These are phyloP conservation scores for Cenopis cana DNA, from an alignment of 2,888 invertebrate genomes.

Conservation along the genomic window DNA sequence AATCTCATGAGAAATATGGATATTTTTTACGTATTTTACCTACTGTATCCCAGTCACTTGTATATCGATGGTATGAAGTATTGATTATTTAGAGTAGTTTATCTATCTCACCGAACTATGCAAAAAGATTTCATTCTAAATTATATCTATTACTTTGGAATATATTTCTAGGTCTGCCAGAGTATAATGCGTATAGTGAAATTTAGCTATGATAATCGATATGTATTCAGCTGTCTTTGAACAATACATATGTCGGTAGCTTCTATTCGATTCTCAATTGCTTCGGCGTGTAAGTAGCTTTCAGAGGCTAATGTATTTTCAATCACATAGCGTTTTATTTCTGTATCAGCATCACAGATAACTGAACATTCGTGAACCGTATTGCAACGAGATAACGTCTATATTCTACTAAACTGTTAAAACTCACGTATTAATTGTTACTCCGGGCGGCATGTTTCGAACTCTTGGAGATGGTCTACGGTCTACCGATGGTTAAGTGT, in stretches of 20 bases:
- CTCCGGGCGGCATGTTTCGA: no score
- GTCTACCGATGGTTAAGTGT: no score
- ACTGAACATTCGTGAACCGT: no score
- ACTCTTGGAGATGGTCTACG: no score
- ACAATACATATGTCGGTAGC: background rate
- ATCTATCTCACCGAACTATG: background rate
- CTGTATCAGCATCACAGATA: background rate
- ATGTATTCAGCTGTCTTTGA: background rate
- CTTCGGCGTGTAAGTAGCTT: conserved; percentile 35
- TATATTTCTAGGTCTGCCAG: background rate
- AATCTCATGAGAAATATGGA: conserved; percentile 51
- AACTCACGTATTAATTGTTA: no score
- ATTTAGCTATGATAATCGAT: background rate
- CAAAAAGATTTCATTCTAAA: conserved; percentile 20
- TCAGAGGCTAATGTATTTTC: conserved; percentile 54
- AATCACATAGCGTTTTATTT: conserved; percentile 49
- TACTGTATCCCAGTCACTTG: conserved; percentile 32
- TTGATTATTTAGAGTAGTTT: conserved; percentile 16
- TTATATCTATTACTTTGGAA: background rate
- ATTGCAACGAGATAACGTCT: no score
- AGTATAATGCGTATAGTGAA: background rate
- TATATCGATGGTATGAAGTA: conserved; percentile 20
- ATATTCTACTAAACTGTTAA: no score
- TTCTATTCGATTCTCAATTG: conserved; percentile 17
- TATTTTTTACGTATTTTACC: conserved; percentile 37